A percentile compares a stretch with the other conserved stretches of the same genome.
Conservation (phyloP, 2,113 vertebrate species). For the Eidolon helvum region DNA sequence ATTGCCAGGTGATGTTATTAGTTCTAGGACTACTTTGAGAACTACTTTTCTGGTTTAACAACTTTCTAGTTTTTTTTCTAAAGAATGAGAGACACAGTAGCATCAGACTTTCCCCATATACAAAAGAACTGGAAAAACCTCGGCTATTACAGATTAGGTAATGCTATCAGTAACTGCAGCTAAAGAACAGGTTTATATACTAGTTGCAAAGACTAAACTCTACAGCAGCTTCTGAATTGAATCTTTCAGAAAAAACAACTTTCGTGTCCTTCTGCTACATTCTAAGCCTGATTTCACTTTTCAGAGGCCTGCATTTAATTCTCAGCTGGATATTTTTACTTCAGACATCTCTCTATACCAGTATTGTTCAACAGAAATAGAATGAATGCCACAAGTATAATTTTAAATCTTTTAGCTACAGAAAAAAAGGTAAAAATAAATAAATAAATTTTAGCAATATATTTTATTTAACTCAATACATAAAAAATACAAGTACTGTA, state of each 20-base stretch:
- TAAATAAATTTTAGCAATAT: not conserved
- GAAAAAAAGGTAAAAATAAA: not conserved
- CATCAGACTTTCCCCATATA: not conserved
- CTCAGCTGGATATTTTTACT: not conserved
- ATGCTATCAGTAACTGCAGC: not conserved
- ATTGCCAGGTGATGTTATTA: not conserved
- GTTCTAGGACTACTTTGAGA: not conserved
- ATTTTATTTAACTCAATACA: not conserved
- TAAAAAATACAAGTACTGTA: not conserved
- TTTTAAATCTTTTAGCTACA: constrained; percentile 20
- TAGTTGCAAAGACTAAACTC: not conserved
- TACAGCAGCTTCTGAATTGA: not conserved
- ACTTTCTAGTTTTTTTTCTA: not conserved
- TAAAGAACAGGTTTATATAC: not conserved
- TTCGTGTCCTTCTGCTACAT: not conserved
- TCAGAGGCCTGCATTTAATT: not conserved
- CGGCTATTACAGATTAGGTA: not conserved
- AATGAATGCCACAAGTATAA: not conserved
- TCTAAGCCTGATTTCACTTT: constrained; percentile 3
- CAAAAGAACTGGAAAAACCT: not conserved
- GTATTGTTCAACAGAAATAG: not conserved
- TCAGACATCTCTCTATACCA: not conserved
- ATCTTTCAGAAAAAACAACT: not conserved
- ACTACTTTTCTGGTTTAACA: not conserved
- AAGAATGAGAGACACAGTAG: not conserved